Percentiles rank a stretch among this genome's conserved stretches.
Evolutionary conservation across 2,113 vertebrate genomes (phyloP).

Genomic region (Bufo bufo): DNA sequence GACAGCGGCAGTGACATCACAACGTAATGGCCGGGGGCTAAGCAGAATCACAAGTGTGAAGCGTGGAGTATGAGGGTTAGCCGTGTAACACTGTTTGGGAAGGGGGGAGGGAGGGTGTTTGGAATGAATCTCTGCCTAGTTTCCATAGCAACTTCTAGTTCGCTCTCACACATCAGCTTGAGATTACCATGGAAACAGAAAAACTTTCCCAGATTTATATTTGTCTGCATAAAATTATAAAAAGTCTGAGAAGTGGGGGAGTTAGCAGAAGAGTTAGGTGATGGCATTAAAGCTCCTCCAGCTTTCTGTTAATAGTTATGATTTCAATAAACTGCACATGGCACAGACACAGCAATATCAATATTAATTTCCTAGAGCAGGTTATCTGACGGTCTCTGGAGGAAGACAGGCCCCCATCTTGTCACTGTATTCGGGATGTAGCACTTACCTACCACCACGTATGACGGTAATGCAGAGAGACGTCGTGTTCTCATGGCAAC

Average conservation of each 20-base stretch:
- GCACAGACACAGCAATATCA: background rate
- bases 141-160: constrained; percentile 52
- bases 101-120: constrained; percentile 40
- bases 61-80: constrained; percentile 30
- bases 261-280: constrained; percentile 8
- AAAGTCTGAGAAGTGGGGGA: constrained; percentile 38
- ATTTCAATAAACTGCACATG: background rate
- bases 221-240: constrained; percentile 41
- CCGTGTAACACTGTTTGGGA: constrained; percentile 44
- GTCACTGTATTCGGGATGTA: background rate
- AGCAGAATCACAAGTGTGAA: background rate
- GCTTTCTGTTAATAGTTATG: background rate
- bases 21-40: background rate
- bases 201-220: constrained; percentile 53
- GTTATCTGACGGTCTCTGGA: too few relatives aligned
- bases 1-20: background rate
- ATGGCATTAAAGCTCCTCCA: background rate
- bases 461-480: background rate
- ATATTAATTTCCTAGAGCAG: background rate
- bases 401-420: background rate
- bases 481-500: background rate
- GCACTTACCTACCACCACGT: background rate
- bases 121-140: constrained; percentile 50
- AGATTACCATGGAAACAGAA: constrained; percentile 52
- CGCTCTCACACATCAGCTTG: constrained; percentile 49